Base-by-base conservation (phyloP, 2,113 vertebrate species). In the Cephalopholis sonnerati region DNA sequence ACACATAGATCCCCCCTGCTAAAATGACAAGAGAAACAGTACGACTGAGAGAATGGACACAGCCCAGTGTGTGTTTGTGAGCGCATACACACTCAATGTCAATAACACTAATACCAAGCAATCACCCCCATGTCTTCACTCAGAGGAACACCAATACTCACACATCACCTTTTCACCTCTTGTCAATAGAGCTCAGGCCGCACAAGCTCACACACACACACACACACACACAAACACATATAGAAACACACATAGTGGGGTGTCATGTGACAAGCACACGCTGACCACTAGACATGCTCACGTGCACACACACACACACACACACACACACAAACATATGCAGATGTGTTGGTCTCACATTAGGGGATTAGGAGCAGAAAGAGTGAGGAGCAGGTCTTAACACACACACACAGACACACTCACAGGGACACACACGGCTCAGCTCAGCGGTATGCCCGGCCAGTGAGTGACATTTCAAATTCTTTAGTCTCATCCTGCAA, bases 401-500 rank as follows among this genome's bases (percentile, higher is more conserved):
- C 73, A 79, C 88, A 88, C 70, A 32, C 48, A 79, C 70, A 83
- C 54, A 77, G 36, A 58, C 50, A 79, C 82, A 74, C 46, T 46
- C 55, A 48, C 57, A 11, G 22, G 22, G 22, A 55, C 72, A 74
- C 84, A 76, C 77, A 74, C 59, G 11, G 48, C 48, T 50, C 48
- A 74, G 66, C 50, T 82, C 84, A 81, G 80, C 85, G 78, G 69
- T 62, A 46, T 66, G 85, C 65, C 81, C 59, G 70, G 29, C 83
- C 90, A 62, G 81, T 1, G 86, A 94, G 1, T 93, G 93, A 93
- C 89, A 93, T 95, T 92, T 93, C 32, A 77, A n/a, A 46, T 93
- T 95, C 92, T 82, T 93, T 77, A 77, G 64, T 90, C 79, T 90
- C 90, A 77, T 87, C 90, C 77, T 75, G 68, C 72, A 84, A 81